Evolutionary conservation across 2,797 vertebrate genomes (phyloP), one percentile per base, ranked within the genome.

Genomic region (Anabas testudineus): DNA sequence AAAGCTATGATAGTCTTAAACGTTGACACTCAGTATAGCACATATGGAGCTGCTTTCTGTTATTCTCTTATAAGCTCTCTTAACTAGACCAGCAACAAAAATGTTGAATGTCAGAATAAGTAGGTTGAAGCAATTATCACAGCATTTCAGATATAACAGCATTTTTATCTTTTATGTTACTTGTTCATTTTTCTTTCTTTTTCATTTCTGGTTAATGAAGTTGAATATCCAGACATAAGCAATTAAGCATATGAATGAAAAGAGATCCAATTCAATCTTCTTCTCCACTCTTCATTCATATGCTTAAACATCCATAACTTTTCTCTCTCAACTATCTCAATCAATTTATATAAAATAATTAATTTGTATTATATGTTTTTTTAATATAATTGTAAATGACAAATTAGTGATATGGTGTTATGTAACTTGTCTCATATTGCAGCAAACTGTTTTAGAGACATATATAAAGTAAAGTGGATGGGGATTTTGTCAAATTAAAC

Each of bases 21-120:
- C 56, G 67, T 55, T 48, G 74, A 60, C 62, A 51, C 51, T 62
- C 21, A 22, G 19, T 57, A 55, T 1, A 60, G 62, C 34, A 6
- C 26, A 53, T 7, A 19, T 32, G 28, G 52, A 39, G 14, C n/a
- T 30, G 61, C 57, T 64, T 32, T 14, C 36, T 30, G 41, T 61
- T 57, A 13, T 55, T 54, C 47, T 57, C 45, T 51, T 15, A n/a
- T n/a, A n/a, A n/a, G n/a, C n/a, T n/a, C n/a, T n/a, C n/a, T 16
- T 46, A 55, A 57, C 24, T 10, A 28, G 39, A 52, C 46, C 45
- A 42, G 19, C 42, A 34, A 22, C 36, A 42, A 10, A 14, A 15
- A 54, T 24, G 19, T 54, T 5, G 28, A 41, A 36, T 28, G 28
- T 22, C 51, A 10, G 37, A 28, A 56, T 47, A 36, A 53, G 19